phyloP scores from a whole-genome alignment of 2,113 vertebrate species.

The Nestor notabilis region DNA sequence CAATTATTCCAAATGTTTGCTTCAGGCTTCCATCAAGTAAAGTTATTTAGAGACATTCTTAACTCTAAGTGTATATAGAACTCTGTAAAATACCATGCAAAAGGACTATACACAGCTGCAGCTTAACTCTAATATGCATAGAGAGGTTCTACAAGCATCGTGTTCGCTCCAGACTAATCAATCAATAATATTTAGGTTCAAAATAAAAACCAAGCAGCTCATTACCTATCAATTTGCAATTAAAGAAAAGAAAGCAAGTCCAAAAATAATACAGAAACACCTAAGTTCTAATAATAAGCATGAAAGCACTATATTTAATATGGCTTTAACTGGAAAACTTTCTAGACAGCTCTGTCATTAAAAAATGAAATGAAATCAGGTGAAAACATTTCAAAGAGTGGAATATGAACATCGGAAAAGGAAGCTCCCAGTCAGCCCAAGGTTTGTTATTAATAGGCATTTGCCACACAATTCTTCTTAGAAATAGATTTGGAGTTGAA shows the following conservation, averaged over 20 bases:
- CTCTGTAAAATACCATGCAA: neutral
- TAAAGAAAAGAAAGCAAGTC: neutral
- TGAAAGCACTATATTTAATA: neutral
- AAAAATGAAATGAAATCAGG: neutral
- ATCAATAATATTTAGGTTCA: neutral
- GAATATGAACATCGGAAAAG: neutral
- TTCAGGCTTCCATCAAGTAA: neutral
- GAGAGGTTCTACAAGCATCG: neutral
- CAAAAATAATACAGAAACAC: neutral
- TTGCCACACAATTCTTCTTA: slow-evolving; percentile 30
- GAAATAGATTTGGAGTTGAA: slow-evolving; percentile 47
- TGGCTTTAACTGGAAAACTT: neutral
- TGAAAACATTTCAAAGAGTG: neutral
- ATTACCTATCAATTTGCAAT: neutral
- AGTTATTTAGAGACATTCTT: neutral
- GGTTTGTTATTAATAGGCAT: slow-evolving; percentile 25
- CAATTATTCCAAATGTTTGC: neutral
- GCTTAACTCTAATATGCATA: neutral
- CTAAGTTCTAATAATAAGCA: neutral
- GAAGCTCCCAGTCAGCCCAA: slow-evolving; percentile 5
- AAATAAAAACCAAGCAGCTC: neutral
- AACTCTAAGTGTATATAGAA: neutral
- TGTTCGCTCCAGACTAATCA: neutral
- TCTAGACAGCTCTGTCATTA: neutral
- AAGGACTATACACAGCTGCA: neutral